A percentile compares a stretch with the other conserved stretches of the same genome.
Evolutionary conservation across 2,797 vertebrate species (phyloP).

Genomic region (Carcharodon carcharias): DNA sequence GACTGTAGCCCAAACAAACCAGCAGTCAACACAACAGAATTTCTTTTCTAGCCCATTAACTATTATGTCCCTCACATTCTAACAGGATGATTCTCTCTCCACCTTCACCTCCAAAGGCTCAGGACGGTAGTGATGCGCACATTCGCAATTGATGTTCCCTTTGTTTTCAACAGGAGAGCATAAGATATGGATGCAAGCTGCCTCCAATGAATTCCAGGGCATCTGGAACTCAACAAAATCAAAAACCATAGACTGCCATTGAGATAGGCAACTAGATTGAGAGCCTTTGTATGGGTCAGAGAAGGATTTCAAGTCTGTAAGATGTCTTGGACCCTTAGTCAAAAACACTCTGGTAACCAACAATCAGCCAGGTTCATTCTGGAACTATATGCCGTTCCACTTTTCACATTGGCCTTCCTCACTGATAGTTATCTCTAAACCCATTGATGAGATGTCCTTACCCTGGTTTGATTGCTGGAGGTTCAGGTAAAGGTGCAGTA

Average conservation of each 20-base stretch:
- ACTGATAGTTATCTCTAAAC: too few relatives aligned
- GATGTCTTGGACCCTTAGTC: neutral
- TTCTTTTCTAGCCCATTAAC: neutral
- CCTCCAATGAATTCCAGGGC: neutral
- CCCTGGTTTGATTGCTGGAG: conserved; percentile 69
- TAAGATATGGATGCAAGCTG: neutral
- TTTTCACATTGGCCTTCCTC: neutral
- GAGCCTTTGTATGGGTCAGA: neutral
- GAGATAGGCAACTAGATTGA: neutral
- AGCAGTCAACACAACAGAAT: neutral
- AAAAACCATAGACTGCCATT: neutral
- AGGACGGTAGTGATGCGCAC: neutral
- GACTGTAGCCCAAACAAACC: neutral
- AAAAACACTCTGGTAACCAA: neutral
- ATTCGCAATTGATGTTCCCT: neutral
- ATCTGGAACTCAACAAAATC: neutral
- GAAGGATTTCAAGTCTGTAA: neutral
- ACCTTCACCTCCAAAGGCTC: neutral
- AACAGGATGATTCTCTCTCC: neutral
- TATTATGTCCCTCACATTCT: neutral
- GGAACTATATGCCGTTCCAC: neutral
- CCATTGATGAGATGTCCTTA: conserved; percentile 47
- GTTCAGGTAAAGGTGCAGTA: conserved; percentile 67
- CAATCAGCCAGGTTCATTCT: neutral
- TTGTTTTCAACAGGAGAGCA: neutral